Evolutionary conservation across 2,797 vertebrate genomes (phyloP), one percentile per base, ranked within the genome.

Genomic region (Dendrocincla fuliginosa): DNA sequence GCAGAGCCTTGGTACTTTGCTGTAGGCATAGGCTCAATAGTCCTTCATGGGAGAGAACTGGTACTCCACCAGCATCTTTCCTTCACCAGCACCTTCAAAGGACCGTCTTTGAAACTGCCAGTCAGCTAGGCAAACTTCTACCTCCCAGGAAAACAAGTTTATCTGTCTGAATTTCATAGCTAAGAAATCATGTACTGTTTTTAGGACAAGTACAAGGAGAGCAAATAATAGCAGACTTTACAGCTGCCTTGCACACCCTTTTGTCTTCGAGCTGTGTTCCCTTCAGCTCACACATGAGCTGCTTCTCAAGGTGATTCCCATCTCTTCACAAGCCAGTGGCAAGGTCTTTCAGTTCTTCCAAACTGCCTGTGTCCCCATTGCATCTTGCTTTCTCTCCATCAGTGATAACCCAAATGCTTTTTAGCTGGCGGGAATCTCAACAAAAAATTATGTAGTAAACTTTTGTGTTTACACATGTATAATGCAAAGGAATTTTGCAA

Each of bases 21-120:
- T 4, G 25, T 1, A 1, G 25, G 1, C 0, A 1, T 44, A 46
- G 41, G 32, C 15, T 32, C 6, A n/a, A 14, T 77, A 18, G 18
- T 47, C 33, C 41, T 19, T 39, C 24, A 13, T 11, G 33, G n/a
- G 25, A 30, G 10, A 41, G 19, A 55, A 4, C 10, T 9, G 16
- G 42, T n/a, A 44, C 32, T 74, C 32, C 59, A 50, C 4, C 25
- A 46, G n/a, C n/a, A 32, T 17, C 20, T 63, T 28, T 19, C 24
- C 15, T 55, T 49, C 70, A 37, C 41, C 19, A 57, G 28, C 56
- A 57, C 5, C 37, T 33, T 50, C 10, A n/a, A 22, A 46, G 6
- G 33, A 56, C 23, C 13, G 52, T 49, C 46, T 68, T 12, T 9
- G 61, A 30, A 84, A 44, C 16, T 76, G 35, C 17, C 11, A 10